phyloP scores from a whole-genome alignment of 2,797 vertebrate genomes.

The Crocodylus rhombifer region DNA sequence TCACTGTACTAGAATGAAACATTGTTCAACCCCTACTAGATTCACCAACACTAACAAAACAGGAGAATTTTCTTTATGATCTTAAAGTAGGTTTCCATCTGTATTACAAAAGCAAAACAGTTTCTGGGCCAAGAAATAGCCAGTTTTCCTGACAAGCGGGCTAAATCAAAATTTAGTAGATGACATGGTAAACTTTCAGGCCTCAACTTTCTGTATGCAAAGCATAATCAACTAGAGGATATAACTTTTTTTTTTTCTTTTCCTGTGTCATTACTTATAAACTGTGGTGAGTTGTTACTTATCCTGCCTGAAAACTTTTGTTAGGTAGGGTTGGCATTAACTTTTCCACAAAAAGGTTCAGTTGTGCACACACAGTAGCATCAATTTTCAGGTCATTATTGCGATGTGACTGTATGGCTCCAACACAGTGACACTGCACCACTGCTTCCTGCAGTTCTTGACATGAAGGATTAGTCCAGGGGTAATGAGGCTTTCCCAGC shows the following conservation, averaged over 20 bases:
- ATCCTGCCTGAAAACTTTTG: background rate
- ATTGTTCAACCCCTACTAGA: background rate
- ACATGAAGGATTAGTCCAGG: background rate
- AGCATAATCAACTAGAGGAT: background rate
- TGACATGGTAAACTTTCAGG: background rate
- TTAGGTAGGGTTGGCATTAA: background rate
- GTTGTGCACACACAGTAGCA: background rate
- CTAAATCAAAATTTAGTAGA: background rate
- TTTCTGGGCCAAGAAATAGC: background rate
- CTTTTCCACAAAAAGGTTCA: fast-evolving
- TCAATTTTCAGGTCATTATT: fast-evolving
- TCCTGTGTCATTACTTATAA: background rate
- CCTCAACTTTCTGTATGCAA: background rate
- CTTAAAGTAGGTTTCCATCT: background rate
- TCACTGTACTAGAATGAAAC: background rate
- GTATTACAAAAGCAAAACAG: background rate
- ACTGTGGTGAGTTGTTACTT: background rate
- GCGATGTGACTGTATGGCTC: background rate
- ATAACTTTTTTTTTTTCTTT: background rate
- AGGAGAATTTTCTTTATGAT: background rate
- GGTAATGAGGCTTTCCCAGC: background rate
- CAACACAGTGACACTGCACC: background rate
- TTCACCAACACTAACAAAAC: background rate
- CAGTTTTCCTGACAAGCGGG: no score
- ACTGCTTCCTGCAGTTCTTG: background rate